phyloP scores from a whole-genome alignment of 2,797 vertebrate species.

The Sebastes iracundus region DNA sequence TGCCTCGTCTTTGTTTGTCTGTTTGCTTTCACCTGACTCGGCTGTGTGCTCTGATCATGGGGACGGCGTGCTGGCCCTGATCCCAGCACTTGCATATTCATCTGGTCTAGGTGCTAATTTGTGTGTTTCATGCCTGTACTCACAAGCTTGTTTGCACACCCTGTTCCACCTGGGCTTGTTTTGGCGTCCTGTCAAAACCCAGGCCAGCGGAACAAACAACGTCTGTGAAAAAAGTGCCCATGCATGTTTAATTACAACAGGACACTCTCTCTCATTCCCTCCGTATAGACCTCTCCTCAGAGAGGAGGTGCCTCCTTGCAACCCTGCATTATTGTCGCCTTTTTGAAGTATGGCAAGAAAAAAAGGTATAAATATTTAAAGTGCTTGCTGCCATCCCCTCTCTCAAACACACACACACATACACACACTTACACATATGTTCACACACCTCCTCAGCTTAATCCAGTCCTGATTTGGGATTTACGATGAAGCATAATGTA shows the following conservation, averaged over 20 bases:
- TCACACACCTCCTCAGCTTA: conserved; percentile 48
- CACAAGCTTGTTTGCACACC: conserved; percentile 95
- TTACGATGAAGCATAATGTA: conserved; percentile 44
- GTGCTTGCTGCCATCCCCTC: conserved; percentile 62
- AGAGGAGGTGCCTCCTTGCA: conserved; percentile 87
- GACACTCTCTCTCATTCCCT: conserved; percentile 79
- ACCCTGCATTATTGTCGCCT: conserved; percentile 90
- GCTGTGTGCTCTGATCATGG: conserved; percentile 45
- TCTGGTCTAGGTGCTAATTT: conserved; percentile 95
- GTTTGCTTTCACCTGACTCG: conserved; percentile 61
- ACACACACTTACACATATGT: conserved; percentile 9
- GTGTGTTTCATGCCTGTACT: conserved; percentile 92
- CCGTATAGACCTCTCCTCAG: conserved; percentile 85
- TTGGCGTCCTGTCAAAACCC: conserved; percentile 95
- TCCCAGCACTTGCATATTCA: conserved; percentile 90
- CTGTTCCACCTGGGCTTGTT: conserved; percentile 96
- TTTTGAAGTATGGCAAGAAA: conserved; percentile 89
- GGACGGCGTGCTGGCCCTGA: conserved; percentile 68
- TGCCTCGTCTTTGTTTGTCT: conserved; percentile 33
- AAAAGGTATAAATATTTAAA: conserved; percentile 95
- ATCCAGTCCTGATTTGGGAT: conserved; percentile 74
- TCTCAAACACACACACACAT: conserved; percentile 15
- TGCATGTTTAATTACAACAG: conserved; percentile 98
- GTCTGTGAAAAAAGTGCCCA: conserved; percentile 86
- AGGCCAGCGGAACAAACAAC: conserved; percentile 93